Base-by-base conservation (phyloP, 2,113 vertebrate species). In the Neofelis nebulosa region DNA sequence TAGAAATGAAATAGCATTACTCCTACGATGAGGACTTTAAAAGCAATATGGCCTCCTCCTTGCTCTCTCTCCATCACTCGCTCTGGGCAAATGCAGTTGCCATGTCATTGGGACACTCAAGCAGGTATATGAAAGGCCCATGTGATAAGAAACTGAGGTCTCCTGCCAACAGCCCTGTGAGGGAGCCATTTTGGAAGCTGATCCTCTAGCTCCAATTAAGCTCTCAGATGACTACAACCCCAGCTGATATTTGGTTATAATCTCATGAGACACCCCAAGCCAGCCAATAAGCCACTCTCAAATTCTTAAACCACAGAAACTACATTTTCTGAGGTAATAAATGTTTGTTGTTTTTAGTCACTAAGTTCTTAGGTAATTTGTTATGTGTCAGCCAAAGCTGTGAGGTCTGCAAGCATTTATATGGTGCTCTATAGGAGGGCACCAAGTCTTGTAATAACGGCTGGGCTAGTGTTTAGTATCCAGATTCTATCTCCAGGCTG, bases 221-320 rank as follows among this genome's bases (percentile, higher is more conserved):
- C 50, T 80, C 80, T 92, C 88, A 93, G 61, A 52, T 81, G 69
- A 71, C 69, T 73, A 27, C 5, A 83, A 13, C 57, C 25, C 25
- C 48, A 87, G 23, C 2, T 74, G 52, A 41, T 38, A 76, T 38
- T 85, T 41, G 21, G 81, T 65, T 63, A 65, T 65, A 45, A 73
- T 68, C 57, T 36, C 84, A 50, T 6, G 29, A 96, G 55, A 92
- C 13, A 92, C 5, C 68, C 33, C 41, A 36, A 76, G 14, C 21
- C 69, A 91, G 25, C 1, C 15, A 74, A 45, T 74, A 91, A 76
- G 27, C 27, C 50, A 82, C 41, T 81, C 16, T 89, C 48, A 95
- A 96, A 84, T 90, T 83, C 31, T 25, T 73, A 94, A 48, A 16
- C 36, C 79, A 95, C 18, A 95, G 41, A 97, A 95, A 89, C 50